Evolutionary conservation across 2,888 invertebrate genomes (phyloP), one percentile per base, ranked within the genome.

Genomic region (Tiphia femorata): DNA sequence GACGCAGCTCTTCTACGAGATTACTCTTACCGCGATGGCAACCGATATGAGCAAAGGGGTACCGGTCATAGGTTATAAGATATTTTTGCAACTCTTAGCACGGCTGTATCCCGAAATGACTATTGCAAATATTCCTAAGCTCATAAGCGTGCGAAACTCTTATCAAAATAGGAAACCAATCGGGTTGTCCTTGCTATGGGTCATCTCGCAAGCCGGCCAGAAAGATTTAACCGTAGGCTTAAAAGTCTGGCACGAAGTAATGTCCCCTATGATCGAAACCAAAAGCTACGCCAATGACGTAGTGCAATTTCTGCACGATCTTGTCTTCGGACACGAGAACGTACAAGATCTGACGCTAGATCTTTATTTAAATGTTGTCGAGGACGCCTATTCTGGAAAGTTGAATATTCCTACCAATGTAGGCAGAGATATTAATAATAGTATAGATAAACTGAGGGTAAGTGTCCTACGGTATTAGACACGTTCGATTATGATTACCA

Each of bases 81-180:
- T 93, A 46, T 86, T 91, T 29, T 82, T 93, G 16, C 93, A 93
- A 83, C 84, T 91, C 75, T 84, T 93, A 63, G 90, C 90, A 0
- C 86, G 87, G 52, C 86, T 87, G 21, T 86, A 90, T 80, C 91
- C 92, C 0, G 87, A 88, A 44, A 87, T 91, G 67, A 88, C 89
- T 46, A 77, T 86, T 0, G 83, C 85, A 0, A 90, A 89, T 57
- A 80, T 91, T 66, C 84, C 87, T 8, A 93, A 92, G 79, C 87
- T 89, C 61, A 85, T 86, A 2, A 87, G 86, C 53, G 82, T 93
- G 14, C 86, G 89, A 29, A 91, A 90, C 72, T 93, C 93, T 0
- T 93, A 92, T 76, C 92, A 92, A 73, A 93, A 93, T 78, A 86
- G 92, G 46, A 90, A 91, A 56, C 87, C 88, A 1, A 89, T 93